Conservation (phyloP, 2,888 invertebrate species). For the Leptinotarsa haldemani region DNA sequence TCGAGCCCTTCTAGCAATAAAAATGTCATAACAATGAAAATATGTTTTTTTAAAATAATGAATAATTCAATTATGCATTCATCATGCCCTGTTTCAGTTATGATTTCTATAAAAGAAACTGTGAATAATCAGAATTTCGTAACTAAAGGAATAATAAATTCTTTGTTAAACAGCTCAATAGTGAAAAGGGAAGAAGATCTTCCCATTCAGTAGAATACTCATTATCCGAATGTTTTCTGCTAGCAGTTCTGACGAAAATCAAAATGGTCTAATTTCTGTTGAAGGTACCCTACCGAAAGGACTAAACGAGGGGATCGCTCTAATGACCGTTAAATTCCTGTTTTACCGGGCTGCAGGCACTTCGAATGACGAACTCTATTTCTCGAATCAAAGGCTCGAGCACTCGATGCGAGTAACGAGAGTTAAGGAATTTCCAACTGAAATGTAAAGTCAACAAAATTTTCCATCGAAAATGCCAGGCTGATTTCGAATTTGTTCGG, state of each 20-base stretch:
- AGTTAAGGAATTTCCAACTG: not conserved
- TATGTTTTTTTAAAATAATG: too few relatives aligned
- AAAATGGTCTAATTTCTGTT: constrained; percentile 10
- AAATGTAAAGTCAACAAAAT: not conserved
- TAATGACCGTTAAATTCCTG: constrained; percentile 15
- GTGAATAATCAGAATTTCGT: too few relatives aligned
- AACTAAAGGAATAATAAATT: not conserved
- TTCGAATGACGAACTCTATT: not conserved
- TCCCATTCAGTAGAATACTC: not conserved
- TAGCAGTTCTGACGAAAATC: not conserved
- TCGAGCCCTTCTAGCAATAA: too few relatives aligned
- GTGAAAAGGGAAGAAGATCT: not conserved
- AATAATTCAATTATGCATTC: too few relatives aligned
- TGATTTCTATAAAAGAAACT: too few relatives aligned
- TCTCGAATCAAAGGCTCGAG: not conserved
- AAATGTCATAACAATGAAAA: too few relatives aligned
- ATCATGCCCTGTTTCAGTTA: too few relatives aligned
- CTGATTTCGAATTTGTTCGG: not conserved
- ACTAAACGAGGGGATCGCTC: constrained; percentile 1
- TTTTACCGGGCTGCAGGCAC: constrained; percentile 2
- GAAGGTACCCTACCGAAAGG: constrained; percentile 3
- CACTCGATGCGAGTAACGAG: not conserved
- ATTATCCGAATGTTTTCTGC: not conserved
- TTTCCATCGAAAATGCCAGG: not conserved
- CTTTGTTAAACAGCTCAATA: too few relatives aligned